Evolutionary conservation across 2,797 vertebrate species (phyloP), one percentile per base, ranked within the genome.

Genomic region (Sebastes minor): DNA sequence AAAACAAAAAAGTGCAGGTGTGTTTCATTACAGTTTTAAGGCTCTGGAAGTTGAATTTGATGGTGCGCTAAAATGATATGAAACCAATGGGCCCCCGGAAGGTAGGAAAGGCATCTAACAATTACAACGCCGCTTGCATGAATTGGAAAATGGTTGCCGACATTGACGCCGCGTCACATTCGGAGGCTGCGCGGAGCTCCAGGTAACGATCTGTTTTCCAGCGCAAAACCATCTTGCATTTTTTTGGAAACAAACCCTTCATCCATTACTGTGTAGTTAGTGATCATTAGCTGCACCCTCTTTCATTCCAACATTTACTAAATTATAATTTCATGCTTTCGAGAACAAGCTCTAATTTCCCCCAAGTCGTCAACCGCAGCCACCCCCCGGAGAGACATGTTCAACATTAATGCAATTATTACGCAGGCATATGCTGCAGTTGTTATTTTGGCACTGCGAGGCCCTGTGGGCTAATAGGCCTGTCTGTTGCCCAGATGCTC

Each of bases 401-500:
- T 92, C 90, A 92, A 94, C 94, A 95, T 95, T 93, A 95, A 95
- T 95, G 93, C 93, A 95, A 93, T 95, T 95, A 95, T 94, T 95
- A 94, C 91, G 66, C 89, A 85, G 91, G 82, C 94, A 95, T 95
- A 95, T 95, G 94, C 89, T 92, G 91, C 89, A 89, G 93, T 94
- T 95, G 94, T 95, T 94, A 90, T 94, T 93, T 92, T 94, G 93
- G 92, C 94, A 93, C 87, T 80, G 83, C 56, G 8, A 91, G 89
- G 91, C 89, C 92, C 86, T 92, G 87, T 90, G 90, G 94, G 93
- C 93, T 95, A 94, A 95, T 92, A 91, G 89, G 91, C 91, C 89
- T 95, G 94, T 94, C 92, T 95, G 92, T 88, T 90, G 89, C 90
- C 92, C 94, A 95, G 93, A 93, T 95, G 94, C 93, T 94, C 92